Base-by-base conservation (phyloP, 1,140 invertebrate species). In the Drosophila orosa region DNA sequence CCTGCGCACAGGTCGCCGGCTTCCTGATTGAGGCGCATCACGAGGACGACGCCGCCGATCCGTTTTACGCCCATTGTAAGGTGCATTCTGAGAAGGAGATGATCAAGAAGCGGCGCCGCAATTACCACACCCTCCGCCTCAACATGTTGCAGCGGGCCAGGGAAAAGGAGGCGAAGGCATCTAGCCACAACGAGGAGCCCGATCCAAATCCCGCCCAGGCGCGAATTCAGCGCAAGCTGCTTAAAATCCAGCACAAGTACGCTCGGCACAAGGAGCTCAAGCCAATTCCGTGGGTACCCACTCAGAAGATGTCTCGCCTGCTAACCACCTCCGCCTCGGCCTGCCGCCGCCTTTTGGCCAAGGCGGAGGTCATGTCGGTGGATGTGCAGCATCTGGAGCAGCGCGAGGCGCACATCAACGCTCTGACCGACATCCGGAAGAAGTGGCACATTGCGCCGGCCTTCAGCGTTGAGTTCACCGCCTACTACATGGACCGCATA, bases 31-130 rank as follows among this genome's bases (percentile, higher is more conserved):
- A 99, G 93, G 97, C 97, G 1, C 97, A 98, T 85, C 96, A 96
- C 8, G 98, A 98, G 90, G 98, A 98, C 92, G 97, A 98, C 85
- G 97, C 98, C 81, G 98, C 98, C 1, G 98, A 99, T 94, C 98
- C 98, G 1, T 99, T 98, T 92, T 99, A 98, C 92, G 98, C 98
- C 1, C 98, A 99, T 90, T 99, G 98, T 91, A 97, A 97, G 92
- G 93, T 98, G 25, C 97, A 98, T 92, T 97, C 97, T 0, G 97
- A 98, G 80, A 97, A 97, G 91, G 94, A 95, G 10, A 93, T 96
- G 29, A 95, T 97, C 12, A 95, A 95, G 90, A 94, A 95, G 91
- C 94, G 96, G n/a, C 95, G 96, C 90, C 93, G 97, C 3, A 98
- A 98, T 92, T 99, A 96, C 94, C 93, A 98, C 45, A 96, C 97